Evolutionary conservation across 2,797 vertebrate species (phyloP), one percentile per base, ranked within the genome.

Genomic region (Chlorospingus semifuscus): DNA sequence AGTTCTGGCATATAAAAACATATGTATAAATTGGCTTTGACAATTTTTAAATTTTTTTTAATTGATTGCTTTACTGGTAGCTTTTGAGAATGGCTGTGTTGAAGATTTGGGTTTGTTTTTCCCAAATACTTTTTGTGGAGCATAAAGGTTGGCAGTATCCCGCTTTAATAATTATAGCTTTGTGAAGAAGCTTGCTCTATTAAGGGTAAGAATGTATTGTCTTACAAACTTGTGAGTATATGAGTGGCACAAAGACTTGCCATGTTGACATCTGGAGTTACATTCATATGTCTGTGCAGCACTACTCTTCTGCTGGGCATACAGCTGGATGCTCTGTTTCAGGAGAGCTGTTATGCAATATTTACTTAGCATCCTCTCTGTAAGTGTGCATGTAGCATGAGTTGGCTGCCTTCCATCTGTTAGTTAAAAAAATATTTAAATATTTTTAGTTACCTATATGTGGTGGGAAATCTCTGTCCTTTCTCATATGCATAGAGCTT

Each of bases 211-310:
- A 19, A 20, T 2, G 0, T 41, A 3, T 29, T 83, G 23, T 84
- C 18, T 68, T 77, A 42, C 0, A 0, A 21, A 19, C 8, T 70
- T 59, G 14, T 5, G 3, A 22, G 20, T 57, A 4, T 52, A 4
- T 32, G 32, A 56, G 32, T 85, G 49, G 41, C 69, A 52, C 24
- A 11, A 37, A 64, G 57, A 36, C 59, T 78, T 77, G 32, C 41
- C 29, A 27, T 3, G 4, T 36, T 72, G 77, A 61, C 56, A 44
- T 78, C 61, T 59, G 53, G 53, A 75, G 24, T 79, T 65, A 20
- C 18, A 53, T 53, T 72, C 30, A 2, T 44, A 1, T 78, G 20
- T 87, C 91, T 89, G n/a, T 0, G 0, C 27, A 86, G 34, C 39
- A n/a, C 37, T 74, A 0, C 22, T 87, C 30, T 47, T 71, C 53